Evolutionary conservation across 2,888 invertebrate genomes (phyloP).

Genomic region (Tuta absoluta): DNA sequence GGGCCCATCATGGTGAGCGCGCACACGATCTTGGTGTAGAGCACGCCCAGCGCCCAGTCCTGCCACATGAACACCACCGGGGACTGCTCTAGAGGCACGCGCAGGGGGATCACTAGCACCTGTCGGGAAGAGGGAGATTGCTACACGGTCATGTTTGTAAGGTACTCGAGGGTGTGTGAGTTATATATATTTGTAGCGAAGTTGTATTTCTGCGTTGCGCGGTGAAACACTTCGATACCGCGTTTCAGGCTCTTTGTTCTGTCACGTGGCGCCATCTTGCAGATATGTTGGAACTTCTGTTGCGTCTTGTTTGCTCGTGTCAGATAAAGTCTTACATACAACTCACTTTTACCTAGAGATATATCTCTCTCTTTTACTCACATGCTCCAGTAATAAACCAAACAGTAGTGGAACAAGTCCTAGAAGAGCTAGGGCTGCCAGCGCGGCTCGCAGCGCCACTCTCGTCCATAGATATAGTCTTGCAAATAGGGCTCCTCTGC

Average conservation of each 20-base stretch:
- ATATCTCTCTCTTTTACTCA: constrained; percentile 37
- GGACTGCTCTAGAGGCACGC: constrained; percentile 95
- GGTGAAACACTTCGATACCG: too few relatives aligned
- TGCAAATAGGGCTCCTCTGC: constrained; percentile 87
- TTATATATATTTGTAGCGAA: too few relatives aligned
- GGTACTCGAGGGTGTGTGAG: too few relatives aligned
- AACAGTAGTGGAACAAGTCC: constrained; percentile 96
- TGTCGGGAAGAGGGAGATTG: constrained; percentile 34
- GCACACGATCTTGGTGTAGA: constrained; percentile 98
- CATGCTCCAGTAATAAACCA: constrained; percentile 94
- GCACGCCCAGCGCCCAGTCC: constrained; percentile 98
- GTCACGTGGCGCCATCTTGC: too few relatives aligned
- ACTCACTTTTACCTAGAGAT: too few relatives aligned
- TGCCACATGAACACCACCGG: constrained; percentile 95
- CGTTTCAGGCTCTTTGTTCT: too few relatives aligned
- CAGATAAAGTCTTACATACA: too few relatives aligned
- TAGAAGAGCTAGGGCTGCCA: constrained; percentile 89
- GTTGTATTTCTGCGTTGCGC: too few relatives aligned
- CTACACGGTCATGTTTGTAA: too few relatives aligned
- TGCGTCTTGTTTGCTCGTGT: too few relatives aligned
- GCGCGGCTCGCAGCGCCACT: constrained; percentile 87
- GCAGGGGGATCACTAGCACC: constrained; percentile 92
- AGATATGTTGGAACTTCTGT: too few relatives aligned
- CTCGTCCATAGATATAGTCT: constrained; percentile 87
- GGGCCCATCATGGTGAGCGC: constrained; percentile 99